Base-by-base conservation (phyloP, 2,113 vertebrate species). In the Prionailurus viverrinus region DNA sequence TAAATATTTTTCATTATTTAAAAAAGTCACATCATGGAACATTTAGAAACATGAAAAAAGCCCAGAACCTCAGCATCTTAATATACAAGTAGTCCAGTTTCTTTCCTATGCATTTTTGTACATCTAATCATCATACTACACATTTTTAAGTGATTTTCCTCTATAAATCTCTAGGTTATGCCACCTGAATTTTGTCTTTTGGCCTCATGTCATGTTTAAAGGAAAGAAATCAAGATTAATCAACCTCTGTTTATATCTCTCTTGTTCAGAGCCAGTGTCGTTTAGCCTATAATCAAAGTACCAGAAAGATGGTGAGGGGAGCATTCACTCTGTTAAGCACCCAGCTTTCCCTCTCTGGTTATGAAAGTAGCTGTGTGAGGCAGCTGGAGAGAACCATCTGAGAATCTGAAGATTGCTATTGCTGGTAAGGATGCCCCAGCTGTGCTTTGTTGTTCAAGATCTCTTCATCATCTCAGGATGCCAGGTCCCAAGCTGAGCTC, bases 41-140 rank as follows among this genome's bases (percentile, higher is more conserved):
- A 61, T 94, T 93, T 94, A 92, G 73, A 94, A 94, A 80, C 80
- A 68, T 71, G 61, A 94, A 41, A 80, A 93, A 97, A 95, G 8
- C 4, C n/a, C 58, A 91, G 29, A 51, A 45, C 15, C 16, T 93
- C 36, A 78, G 53, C 27, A 86, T 39, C 18, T 93, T 94, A 94
- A 16, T 80, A 76, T 2, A 15, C 29, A 58, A 21, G 88, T 48
- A 91, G 15, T 39, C 74, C 88, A 73, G 23, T 66, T 83, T 89
- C 27, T 71, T 97, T 85, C 83, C 25, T 92, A 68, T 55, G 19
- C 2, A 39, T 82, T 92, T n/a, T 83, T 96, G 3, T 87, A 41
- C 39, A 36, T 65, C 61, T 65, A 80, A 48, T 85, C 66, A 86
- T 76, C 78, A 55, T 85, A 41, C 1, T 27, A 41, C 68, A 82